Evolutionary conservation across 92 coral and sea anemone genomes (phyloP).

Genomic region (Isaurus tuberculatus): DNA sequence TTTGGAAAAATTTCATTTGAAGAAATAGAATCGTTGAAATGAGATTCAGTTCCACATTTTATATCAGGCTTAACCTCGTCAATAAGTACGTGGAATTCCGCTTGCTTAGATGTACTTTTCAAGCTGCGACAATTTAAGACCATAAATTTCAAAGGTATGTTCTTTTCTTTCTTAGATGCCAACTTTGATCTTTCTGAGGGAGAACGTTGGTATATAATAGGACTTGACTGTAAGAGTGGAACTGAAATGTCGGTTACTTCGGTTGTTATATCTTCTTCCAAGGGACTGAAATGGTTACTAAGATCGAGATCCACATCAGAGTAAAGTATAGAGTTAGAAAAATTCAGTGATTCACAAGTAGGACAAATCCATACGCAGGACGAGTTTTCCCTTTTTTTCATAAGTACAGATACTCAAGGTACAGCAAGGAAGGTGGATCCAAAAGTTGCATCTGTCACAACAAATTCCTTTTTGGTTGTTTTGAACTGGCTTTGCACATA

Average conservation of each 20-base stretch:
- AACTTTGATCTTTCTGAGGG: conserved; percentile 4
- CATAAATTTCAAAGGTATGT: conserved; percentile 37
- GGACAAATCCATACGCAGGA: conserved; percentile 58
- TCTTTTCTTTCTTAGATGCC: conserved; percentile 16
- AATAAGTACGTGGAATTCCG: conserved; percentile 43
- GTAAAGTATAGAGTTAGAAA: conserved; percentile 33
- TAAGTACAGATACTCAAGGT: conserved; percentile 43
- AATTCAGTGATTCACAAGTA: conserved; percentile 44
- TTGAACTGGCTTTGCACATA: conserved; percentile 49
- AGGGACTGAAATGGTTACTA: conserved; percentile 32
- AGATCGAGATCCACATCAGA: conserved; percentile 44
- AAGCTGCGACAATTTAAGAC: conserved; percentile 49
- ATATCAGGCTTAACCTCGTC: conserved; percentile 46
- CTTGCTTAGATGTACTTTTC: conserved; percentile 41
- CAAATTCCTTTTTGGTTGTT: conserved; percentile 55
- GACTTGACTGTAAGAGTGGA: conserved; percentile 41
- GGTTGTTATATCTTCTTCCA: conserved; percentile 40
- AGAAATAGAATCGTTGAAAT: conserved; percentile 42
- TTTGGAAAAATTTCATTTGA: conserved; percentile 48
- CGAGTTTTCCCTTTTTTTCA: conserved; percentile 46
- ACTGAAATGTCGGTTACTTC: conserved; percentile 14
- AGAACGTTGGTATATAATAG: conserved; percentile 10
- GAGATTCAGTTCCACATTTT: conserved; percentile 56
- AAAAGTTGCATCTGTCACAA: conserved; percentile 45
- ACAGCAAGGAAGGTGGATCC: conserved; percentile 54